These are phyloP conservation scores for Puntigrus tetrazona DNA, from an alignment of 2,113 vertebrate species.

Conservation along the genomic window DNA sequence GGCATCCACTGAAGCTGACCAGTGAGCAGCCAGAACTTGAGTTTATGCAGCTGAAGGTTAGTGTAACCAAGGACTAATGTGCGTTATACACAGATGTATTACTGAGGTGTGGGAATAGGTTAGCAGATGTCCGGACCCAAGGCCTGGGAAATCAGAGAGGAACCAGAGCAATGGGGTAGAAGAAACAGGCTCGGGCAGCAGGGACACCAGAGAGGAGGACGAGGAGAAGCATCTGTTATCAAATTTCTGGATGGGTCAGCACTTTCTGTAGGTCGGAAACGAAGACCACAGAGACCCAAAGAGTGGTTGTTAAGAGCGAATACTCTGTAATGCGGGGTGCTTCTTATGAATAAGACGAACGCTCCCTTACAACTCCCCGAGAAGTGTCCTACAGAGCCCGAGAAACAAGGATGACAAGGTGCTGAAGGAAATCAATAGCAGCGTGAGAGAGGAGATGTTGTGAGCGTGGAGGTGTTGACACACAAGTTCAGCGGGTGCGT, in stretches of 20 bases:
- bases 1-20: not conserved
- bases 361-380: not conserved
- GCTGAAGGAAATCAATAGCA: constrained; percentile 12
- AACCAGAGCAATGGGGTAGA: constrained; percentile 3
- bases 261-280: not conserved
- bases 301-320: constrained; percentile 2
- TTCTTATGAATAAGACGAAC: constrained; percentile 13
- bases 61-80: constrained; percentile 5
- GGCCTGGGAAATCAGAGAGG: constrained; percentile 15
- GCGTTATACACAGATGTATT: constrained; percentile 13
- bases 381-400: not conserved
- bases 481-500: not conserved
- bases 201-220: not conserved
- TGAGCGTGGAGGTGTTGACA: not conserved
- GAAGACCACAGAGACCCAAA: not conserved
- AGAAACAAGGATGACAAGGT: not conserved
- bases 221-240: constrained; percentile 30
- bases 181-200: constrained; percentile 11
- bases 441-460: not conserved
- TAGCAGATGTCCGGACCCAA: constrained; percentile 35
- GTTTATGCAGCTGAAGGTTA: not conserved
- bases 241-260: constrained; percentile 24
- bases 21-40: not conserved
- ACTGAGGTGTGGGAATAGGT: not conserved
- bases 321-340: not conserved